Evolutionary conservation across 1,140 invertebrate species (phyloP).

Genomic region (Gerris buenoi): DNA sequence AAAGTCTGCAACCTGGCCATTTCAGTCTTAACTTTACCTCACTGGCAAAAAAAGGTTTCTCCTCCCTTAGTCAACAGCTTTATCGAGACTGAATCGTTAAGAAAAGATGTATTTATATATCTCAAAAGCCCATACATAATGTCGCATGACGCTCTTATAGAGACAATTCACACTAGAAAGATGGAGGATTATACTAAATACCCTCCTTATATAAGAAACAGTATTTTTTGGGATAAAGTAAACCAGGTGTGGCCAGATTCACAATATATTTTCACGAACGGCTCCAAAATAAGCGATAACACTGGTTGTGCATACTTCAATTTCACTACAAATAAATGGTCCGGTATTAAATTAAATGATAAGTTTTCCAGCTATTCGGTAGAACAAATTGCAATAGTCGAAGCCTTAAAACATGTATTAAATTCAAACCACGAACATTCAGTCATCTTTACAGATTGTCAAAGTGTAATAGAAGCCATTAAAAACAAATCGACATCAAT

Average conservation of each 20-base stretch:
- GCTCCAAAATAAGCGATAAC: background rate
- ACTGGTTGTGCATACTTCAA: background rate
- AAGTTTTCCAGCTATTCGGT: background rate
- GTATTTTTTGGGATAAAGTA: background rate
- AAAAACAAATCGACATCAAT: no score
- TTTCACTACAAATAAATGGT: background rate
- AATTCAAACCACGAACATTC: no score
- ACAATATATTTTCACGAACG: slow-evolving; percentile 6
- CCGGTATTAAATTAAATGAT: background rate
- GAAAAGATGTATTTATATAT: background rate
- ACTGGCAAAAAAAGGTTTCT: slow-evolving; percentile 1
- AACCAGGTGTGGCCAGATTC: background rate
- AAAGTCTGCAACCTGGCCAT: background rate
- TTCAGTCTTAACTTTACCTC: background rate
- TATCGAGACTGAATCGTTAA: background rate
- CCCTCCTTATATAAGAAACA: background rate
- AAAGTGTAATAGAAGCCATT: no score
- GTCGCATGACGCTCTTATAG: background rate
- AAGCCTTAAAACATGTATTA: background rate
- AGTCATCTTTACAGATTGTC: no score
- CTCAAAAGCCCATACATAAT: background rate
- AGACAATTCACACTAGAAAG: background rate
- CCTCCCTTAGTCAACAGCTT: background rate
- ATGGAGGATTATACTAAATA: background rate
- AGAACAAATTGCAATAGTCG: background rate